Percentiles rank a stretch among this genome's conserved stretches.
Evolutionary conservation across 2,888 invertebrate species (phyloP).

Genomic region (Andrena camellia): DNA sequence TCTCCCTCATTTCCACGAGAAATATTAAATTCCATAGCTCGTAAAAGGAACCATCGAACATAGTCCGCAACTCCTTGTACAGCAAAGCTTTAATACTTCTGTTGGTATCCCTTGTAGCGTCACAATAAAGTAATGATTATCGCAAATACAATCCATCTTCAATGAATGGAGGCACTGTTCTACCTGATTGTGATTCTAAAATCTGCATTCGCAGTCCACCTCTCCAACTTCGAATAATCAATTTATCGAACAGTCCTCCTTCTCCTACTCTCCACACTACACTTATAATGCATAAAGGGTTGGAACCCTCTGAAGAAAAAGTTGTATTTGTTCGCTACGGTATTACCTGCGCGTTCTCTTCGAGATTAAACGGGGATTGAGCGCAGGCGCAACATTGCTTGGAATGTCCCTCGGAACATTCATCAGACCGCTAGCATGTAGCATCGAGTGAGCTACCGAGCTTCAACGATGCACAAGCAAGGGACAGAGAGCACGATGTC

Average conservation of each 20-base stretch:
- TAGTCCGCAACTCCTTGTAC: not conserved
- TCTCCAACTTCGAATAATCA: not conserved
- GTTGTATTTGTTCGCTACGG: not conserved
- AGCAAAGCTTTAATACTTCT: not conserved
- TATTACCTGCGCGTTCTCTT: too few species aligned
- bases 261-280: too few species aligned
- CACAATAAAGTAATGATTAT: not conserved
- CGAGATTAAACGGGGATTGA: not conserved
- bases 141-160: not conserved
- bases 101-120: not conserved
- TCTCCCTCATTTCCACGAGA: not conserved
- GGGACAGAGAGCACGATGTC: too few species aligned
- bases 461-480: slow-evolving; percentile 4
- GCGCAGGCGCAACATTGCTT: slow-evolving; percentile 34
- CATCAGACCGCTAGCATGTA: not conserved
- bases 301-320: not conserved
- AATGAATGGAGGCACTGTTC: too few species aligned
- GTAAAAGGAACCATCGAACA: not conserved
- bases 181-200: too few species aligned
- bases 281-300: slow-evolving; percentile 25
- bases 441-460: not conserved
- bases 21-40: not conserved
- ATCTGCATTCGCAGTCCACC: too few species aligned
- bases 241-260: not conserved
- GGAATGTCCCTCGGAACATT: not conserved